These are phyloP conservation scores for Pachyseris speciosa DNA, from an alignment of 64 coral and sea anemone genomes.

Conservation along the genomic window DNA sequence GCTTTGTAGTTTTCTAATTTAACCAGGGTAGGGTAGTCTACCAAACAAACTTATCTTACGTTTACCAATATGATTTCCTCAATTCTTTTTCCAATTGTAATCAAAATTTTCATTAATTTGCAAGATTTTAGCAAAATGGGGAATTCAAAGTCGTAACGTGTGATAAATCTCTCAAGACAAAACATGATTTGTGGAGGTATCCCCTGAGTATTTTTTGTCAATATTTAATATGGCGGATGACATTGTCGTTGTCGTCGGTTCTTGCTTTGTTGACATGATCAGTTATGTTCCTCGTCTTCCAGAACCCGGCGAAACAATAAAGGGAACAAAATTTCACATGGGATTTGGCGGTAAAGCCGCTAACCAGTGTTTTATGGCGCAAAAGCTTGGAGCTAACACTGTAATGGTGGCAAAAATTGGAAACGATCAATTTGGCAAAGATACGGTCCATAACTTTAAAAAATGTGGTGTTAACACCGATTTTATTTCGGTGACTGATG, in stretches of 20 bases:
- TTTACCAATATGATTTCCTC: too few relatives aligned
- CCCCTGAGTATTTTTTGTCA: neutral
- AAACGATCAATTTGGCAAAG: constrained; percentile 86
- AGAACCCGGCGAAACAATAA: constrained; percentile 74
- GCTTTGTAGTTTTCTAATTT: neutral
- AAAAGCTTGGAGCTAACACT: constrained; percentile 85
- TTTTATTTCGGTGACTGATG: constrained; percentile 65
- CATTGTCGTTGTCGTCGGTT: constrained; percentile 87
- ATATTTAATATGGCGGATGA: neutral
- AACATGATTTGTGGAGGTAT: neutral
- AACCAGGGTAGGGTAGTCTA: neutral
- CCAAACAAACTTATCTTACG: too few relatives aligned
- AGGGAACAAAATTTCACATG: constrained; percentile 77
- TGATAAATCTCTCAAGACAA: too few relatives aligned
- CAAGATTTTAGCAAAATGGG: too few relatives aligned
- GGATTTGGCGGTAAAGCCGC: constrained; percentile 95
- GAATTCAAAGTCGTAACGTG: too few relatives aligned
- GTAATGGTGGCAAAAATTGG: constrained; percentile 87
- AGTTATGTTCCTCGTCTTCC: constrained; percentile 77
- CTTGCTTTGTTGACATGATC: constrained; percentile 89
- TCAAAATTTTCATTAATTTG: too few relatives aligned
- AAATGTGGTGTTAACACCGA: constrained; percentile 83
- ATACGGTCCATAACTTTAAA: constrained; percentile 83
- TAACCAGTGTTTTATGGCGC: constrained; percentile 91
- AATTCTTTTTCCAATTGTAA: too few relatives aligned